Evolutionary conservation across 2,797 vertebrate genomes (phyloP).

Genomic region (Cheirogaleus major): DNA sequence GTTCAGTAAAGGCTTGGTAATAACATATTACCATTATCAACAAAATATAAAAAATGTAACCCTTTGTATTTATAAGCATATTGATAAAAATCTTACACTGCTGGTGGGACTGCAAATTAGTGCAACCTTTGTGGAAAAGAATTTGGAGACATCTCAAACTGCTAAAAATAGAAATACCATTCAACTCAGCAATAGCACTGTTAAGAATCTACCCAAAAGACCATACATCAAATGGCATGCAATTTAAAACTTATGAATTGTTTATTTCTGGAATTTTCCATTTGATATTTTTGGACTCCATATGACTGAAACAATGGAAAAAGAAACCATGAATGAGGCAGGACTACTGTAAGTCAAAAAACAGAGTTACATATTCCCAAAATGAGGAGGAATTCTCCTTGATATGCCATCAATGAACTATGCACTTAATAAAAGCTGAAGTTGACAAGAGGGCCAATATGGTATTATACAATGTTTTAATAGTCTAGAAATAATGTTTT

Average conservation of each 20-base stretch:
- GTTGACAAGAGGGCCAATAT: not conserved
- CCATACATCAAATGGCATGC: not conserved
- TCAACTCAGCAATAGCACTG: too few species aligned
- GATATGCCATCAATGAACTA: not conserved
- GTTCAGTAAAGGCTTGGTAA: not conserved
- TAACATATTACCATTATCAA: not conserved
- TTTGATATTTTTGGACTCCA: not conserved
- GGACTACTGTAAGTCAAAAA: not conserved
- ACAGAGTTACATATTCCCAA: not conserved
- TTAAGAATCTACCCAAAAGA: too few species aligned
- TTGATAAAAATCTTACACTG: not conserved
- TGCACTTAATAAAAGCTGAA: not conserved
- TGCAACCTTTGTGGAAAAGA: too few species aligned
- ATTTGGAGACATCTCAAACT: too few species aligned
- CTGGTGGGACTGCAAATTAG: too few species aligned
- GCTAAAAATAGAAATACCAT: too few species aligned
- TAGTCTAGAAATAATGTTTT: not conserved
- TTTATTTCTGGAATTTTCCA: not conserved
- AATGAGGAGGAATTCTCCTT: not conserved
- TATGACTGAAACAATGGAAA: not conserved
- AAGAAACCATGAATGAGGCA: not conserved
- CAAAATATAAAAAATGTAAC: not conserved
- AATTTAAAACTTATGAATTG: not conserved
- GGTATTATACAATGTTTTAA: not conserved
- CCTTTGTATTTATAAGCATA: not conserved